Conservation (phyloP, 2,113 vertebrate genomes). For the Nesospiza acunhae region DNA sequence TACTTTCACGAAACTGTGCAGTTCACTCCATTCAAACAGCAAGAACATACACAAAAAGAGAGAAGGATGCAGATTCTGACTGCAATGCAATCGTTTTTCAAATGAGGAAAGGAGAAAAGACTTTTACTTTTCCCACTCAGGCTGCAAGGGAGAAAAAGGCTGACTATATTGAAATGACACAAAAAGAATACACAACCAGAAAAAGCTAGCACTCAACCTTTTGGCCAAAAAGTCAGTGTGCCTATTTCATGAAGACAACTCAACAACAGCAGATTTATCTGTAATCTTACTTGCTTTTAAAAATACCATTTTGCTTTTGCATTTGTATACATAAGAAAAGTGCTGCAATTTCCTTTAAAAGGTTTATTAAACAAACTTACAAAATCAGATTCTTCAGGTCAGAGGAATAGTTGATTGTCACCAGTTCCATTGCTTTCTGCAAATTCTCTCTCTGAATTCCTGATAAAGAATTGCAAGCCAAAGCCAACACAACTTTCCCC, state of each 20-base stretch:
- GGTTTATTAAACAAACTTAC: conserved; percentile 77
- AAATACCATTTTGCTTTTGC: background rate
- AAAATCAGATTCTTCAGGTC: conserved; percentile 99
- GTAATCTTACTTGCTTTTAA: background rate
- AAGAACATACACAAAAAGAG: background rate
- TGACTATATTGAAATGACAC: background rate
- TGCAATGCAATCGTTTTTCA: background rate
- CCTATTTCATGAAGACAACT: background rate
- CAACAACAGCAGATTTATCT: background rate
- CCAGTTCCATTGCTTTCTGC: conserved; percentile 98
- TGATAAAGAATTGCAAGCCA: conserved; percentile 98
- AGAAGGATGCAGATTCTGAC: background rate
- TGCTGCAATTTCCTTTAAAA: background rate
- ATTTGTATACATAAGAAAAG: background rate
- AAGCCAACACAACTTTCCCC: conserved; percentile 97
- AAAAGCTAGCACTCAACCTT: background rate
- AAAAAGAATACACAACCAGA: background rate
- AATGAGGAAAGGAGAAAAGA: background rate
- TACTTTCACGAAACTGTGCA: background rate
- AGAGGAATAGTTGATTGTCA: conserved; percentile 99
- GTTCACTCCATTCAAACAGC: background rate
- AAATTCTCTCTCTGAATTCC: conserved; percentile 99
- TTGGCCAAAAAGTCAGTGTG: background rate
- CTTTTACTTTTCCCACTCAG: background rate
- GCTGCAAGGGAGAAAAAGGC: background rate